Percentiles rank a stretch among this genome's conserved stretches.
Conservation (phyloP, 2,113 vertebrate genomes). For the Copsychus sechellarum region DNA sequence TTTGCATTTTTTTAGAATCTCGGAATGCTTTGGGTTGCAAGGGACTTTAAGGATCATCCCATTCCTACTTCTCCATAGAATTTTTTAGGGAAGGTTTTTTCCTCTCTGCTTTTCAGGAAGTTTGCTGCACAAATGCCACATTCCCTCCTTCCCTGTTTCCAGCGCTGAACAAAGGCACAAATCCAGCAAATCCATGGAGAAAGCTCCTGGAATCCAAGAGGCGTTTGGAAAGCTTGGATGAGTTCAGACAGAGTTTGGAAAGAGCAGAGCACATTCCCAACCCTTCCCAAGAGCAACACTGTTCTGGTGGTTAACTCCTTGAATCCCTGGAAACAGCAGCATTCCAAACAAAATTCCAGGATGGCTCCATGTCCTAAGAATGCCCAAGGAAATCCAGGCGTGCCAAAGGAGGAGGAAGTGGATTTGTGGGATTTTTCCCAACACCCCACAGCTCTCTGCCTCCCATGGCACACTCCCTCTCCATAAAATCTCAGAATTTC, state of each 20-base stretch:
- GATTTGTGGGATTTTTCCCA: neutral
- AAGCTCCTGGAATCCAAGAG: accelerated
- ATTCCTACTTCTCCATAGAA: neutral
- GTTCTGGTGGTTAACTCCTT: accelerated
- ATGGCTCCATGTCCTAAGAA: accelerated
- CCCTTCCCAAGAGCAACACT: accelerated
- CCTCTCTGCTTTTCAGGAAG: neutral
- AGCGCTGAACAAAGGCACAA: neutral
- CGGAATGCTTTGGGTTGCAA: neutral
- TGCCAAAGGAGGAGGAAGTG: neutral
- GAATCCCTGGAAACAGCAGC: neutral
- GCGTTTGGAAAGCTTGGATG: neutral
- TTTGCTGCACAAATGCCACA: neutral
- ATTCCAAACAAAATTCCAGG: neutral
- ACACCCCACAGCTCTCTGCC: neutral
- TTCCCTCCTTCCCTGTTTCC: neutral
- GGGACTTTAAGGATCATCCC: neutral
- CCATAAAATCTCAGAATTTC: neutral
- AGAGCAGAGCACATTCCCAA: neutral
- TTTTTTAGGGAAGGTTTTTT: neutral
- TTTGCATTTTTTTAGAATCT: neutral
- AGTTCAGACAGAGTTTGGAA: neutral
- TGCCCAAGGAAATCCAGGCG: accelerated
- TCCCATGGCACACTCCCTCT: neutral
- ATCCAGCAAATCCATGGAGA: neutral